Evolutionary conservation across 2,888 invertebrate genomes (phyloP).

Genomic region (Ophion obscuratus): DNA sequence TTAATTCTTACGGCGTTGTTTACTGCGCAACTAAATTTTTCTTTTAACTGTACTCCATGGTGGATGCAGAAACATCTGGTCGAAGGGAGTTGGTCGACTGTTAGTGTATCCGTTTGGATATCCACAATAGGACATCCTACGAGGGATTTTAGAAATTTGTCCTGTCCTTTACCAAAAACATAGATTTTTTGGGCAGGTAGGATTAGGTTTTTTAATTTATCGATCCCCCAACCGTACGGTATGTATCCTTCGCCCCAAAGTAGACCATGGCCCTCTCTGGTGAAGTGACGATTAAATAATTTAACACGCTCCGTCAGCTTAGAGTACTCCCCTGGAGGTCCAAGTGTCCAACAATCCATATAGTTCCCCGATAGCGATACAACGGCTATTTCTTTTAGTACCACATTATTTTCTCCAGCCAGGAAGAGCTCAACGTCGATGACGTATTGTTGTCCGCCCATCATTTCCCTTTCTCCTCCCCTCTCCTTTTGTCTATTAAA

Average conservation of each 20-base stretch:
- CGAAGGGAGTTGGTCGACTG: not conserved
- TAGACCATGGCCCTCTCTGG: slow-evolving; percentile 4
- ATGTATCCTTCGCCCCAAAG: not conserved
- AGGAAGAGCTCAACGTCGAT: no score
- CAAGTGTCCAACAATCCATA: slow-evolving; percentile 32
- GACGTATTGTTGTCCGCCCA: no score
- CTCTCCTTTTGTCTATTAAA: not conserved
- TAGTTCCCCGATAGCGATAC: slow-evolving; percentile 8
- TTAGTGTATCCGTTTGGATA: not conserved
- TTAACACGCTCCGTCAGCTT: not conserved
- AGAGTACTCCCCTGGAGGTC: not conserved
- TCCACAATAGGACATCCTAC: not conserved
- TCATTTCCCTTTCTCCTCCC: not conserved
- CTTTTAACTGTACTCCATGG: not conserved
- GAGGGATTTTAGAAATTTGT: not conserved
- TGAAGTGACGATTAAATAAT: not conserved
- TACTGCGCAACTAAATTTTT: slow-evolving; percentile 6
- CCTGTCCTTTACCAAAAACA: not conserved
- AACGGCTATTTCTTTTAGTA: slow-evolving; percentile 20
- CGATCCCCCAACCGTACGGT: slow-evolving; percentile 17
- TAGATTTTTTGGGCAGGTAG: slow-evolving; percentile 17
- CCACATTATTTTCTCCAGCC: no score
- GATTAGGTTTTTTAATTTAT: not conserved
- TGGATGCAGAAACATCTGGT: not conserved
- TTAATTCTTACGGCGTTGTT: no score